Percentiles rank a stretch among this genome's conserved stretches.
These are phyloP conservation scores for Tipula unca DNA, from an alignment of 2,888 invertebrate genomes.

Conservation along the genomic window DNA sequence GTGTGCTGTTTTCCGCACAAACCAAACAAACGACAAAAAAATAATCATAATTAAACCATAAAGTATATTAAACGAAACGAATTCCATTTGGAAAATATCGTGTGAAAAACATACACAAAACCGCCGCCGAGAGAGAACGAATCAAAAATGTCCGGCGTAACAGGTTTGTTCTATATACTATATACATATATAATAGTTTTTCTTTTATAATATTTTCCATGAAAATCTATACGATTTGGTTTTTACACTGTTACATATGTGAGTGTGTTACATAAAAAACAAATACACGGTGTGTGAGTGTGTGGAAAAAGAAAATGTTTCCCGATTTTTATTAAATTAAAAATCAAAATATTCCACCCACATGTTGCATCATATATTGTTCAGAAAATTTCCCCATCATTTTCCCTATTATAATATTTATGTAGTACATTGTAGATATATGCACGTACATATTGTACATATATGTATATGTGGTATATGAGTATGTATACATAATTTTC, in stretches of 20 bases:
- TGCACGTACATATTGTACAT: neutral
- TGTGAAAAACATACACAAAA: neutral
- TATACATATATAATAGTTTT: neutral
- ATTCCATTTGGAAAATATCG: neutral
- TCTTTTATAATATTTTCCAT: neutral
- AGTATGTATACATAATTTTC: neutral
- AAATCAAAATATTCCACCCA: neutral
- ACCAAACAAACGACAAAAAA: neutral
- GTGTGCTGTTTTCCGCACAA: neutral
- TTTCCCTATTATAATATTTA: neutral
- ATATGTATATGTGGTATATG: no score
- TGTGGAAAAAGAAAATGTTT: neutral
- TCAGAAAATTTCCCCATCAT: neutral
- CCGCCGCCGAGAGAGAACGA: neutral
- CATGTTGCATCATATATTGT: neutral
- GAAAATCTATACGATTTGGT: neutral
- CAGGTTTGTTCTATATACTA: neutral
- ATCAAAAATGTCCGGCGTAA: neutral
- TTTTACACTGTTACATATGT: neutral
- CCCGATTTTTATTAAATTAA: neutral
- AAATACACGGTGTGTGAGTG: neutral
- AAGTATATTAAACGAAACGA: neutral
- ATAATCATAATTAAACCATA: neutral
- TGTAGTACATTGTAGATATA: neutral
- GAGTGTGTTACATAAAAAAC: neutral